Conservation (phyloP, 1,140 invertebrate species). For the Rhynchophorus ferrugineus region DNA sequence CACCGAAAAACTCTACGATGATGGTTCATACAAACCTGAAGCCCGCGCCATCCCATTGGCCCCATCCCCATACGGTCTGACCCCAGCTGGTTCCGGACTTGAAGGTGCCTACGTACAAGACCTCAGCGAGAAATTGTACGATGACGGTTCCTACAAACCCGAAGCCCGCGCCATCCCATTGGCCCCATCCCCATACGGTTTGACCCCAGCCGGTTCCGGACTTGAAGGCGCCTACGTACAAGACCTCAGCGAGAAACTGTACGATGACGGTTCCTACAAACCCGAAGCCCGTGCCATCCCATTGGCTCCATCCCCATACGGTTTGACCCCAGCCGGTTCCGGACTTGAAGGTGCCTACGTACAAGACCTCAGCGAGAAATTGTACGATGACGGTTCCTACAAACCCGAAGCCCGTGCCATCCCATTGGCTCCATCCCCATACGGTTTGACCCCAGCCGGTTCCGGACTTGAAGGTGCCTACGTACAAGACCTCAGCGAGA, state of each 20-base stretch:
- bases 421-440: slow-evolving; percentile 25
- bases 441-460: slow-evolving; percentile 29
- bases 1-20: slow-evolving; percentile 25
- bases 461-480: too few relatives aligned
- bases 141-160: slow-evolving; percentile 36
- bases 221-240: slow-evolving; percentile 32
- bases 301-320: slow-evolving; percentile 26
- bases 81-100: slow-evolving; percentile 27
- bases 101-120: slow-evolving; percentile 36
- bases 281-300: slow-evolving; percentile 23
- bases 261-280: slow-evolving; percentile 33
- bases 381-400: too few relatives aligned
- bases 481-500: too few relatives aligned
- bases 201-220: slow-evolving; percentile 30
- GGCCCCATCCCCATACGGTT: slow-evolving; percentile 28
- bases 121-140: slow-evolving; percentile 33
- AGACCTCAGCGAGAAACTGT: slow-evolving; percentile 30
- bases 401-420: too few relatives aligned
- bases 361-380: slow-evolving; percentile 26
- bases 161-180: slow-evolving; percentile 27
- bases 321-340: slow-evolving; percentile 28
- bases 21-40: slow-evolving; percentile 28
- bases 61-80: slow-evolving; percentile 16
- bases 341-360: slow-evolving; percentile 29
- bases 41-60: slow-evolving; percentile 12